Conservation (phyloP, 1,140 invertebrate species). For the Melitaea cinxia region DNA sequence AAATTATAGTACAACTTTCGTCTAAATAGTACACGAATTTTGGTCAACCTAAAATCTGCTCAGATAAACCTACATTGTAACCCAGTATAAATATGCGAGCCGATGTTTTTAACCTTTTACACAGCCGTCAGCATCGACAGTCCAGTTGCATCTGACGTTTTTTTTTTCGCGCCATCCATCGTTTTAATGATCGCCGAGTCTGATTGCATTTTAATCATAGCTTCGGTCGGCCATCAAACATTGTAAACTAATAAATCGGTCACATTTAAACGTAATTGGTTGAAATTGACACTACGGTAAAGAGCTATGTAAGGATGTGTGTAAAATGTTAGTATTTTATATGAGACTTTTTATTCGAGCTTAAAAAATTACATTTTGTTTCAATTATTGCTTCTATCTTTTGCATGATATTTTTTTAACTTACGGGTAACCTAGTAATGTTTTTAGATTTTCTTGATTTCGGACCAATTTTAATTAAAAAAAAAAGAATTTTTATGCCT, state of each 20-base stretch:
- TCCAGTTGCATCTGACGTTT: not conserved
- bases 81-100: too few relatives aligned
- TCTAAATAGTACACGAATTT: too few relatives aligned
- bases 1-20: too few relatives aligned
- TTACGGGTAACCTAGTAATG: too few relatives aligned
- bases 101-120: not conserved
- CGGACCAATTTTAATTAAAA: too few relatives aligned
- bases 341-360: not conserved
- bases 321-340: conserved; percentile 9
- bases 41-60: too few relatives aligned
- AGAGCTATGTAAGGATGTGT: conserved; percentile 27
- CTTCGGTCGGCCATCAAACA: conserved; percentile 43
- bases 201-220: conserved; percentile 61
- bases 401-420: too few relatives aligned
- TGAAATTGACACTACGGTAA: conserved; percentile 39
- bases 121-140: not conserved
- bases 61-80: too few relatives aligned
- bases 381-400: too few relatives aligned
- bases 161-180: not conserved
- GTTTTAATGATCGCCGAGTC: conserved; percentile 17
- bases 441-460: too few relatives aligned
- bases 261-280: conserved; percentile 52
- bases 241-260: conserved; percentile 52
- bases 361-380: not conserved
- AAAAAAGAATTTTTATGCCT: too few relatives aligned